These are phyloP conservation scores for Himalopsyche phryganea DNA, from an alignment of 1,140 invertebrate species.

Conservation along the genomic window DNA sequence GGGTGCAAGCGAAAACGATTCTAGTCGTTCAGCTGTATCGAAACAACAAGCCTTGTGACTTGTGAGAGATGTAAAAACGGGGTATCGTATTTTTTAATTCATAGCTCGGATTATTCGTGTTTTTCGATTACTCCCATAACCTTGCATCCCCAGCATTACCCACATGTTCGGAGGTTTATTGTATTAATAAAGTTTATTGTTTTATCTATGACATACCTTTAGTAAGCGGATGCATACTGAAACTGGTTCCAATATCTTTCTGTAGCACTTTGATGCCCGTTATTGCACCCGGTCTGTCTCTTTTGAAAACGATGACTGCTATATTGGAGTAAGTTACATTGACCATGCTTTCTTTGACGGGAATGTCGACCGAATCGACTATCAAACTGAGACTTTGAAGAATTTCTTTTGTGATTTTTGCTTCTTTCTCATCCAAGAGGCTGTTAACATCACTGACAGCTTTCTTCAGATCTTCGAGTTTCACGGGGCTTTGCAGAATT, in stretches of 20 bases:
- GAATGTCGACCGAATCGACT: slow-evolving; percentile 38
- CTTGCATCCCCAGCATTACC: no score
- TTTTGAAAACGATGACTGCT: slow-evolving; percentile 42
- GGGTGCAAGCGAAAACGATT: no score
- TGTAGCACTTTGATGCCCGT: slow-evolving; percentile 41
- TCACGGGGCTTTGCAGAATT: slow-evolving; percentile 16
- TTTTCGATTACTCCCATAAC: no score
- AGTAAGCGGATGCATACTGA: slow-evolving; percentile 40
- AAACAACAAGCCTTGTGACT: no score
- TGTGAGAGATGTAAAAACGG: no score
- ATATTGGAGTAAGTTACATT: slow-evolving; percentile 39
- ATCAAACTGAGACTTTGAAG: slow-evolving; percentile 42
- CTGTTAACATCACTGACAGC: slow-evolving; percentile 38
- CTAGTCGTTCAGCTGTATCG: no score
- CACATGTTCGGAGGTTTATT: no score
- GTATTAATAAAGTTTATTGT: no score
- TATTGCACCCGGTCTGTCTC: slow-evolving; percentile 36
- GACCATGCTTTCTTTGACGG: slow-evolving; percentile 30
- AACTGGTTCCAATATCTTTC: slow-evolving; percentile 34
- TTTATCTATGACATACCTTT: slow-evolving; percentile 37
- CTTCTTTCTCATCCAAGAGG: slow-evolving; percentile 37
- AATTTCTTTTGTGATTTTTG: slow-evolving; percentile 42
- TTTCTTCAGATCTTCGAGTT: neutral
- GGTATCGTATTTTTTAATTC: no score
- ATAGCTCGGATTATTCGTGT: no score